phyloP scores from a whole-genome alignment of 1,140 invertebrate species.

The Drosophila ironensis region DNA sequence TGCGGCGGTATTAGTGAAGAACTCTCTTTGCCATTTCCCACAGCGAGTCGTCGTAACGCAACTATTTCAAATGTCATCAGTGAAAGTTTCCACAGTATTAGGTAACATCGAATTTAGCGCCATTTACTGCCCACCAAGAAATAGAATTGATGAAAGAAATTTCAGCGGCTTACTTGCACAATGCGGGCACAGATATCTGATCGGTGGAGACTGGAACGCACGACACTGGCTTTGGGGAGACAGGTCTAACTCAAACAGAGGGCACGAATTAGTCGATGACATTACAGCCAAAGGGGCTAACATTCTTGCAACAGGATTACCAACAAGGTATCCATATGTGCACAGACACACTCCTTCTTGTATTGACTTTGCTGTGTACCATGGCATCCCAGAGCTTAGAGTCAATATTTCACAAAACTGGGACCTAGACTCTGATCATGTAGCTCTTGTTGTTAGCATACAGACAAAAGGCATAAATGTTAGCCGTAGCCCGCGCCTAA shows the following conservation, averaged over 20 bases:
- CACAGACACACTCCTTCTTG: not conserved
- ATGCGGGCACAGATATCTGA: constrained; percentile 16
- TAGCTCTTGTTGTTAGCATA: not conserved
- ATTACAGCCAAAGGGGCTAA: not conserved
- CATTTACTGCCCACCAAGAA: too few relatives aligned
- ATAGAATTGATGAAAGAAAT: too few relatives aligned
- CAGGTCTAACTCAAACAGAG: constrained; percentile 2
- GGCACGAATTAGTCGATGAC: not conserved
- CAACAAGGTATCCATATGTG: not conserved
- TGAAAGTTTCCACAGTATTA: too few relatives aligned
- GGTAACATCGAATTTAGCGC: too few relatives aligned
- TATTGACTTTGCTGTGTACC: not conserved
- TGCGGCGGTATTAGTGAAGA: constrained; percentile 1
- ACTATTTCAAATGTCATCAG: constrained; percentile 3
- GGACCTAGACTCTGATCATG: constrained; percentile 25
- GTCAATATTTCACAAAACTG: not conserved
- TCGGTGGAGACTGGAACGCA: constrained; percentile 18
- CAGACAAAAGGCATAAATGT: not conserved
- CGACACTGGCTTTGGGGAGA: constrained; percentile 28
- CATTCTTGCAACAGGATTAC: too few relatives aligned
- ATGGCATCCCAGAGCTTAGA: constrained; percentile 10
- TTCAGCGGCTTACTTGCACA: not conserved
- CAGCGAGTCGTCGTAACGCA: too few relatives aligned
- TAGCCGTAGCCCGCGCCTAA: not conserved
- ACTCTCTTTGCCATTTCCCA: constrained; percentile 15